Evolutionary conservation across 2,888 invertebrate genomes (phyloP).

Genomic region (Campoplex nolae): DNA sequence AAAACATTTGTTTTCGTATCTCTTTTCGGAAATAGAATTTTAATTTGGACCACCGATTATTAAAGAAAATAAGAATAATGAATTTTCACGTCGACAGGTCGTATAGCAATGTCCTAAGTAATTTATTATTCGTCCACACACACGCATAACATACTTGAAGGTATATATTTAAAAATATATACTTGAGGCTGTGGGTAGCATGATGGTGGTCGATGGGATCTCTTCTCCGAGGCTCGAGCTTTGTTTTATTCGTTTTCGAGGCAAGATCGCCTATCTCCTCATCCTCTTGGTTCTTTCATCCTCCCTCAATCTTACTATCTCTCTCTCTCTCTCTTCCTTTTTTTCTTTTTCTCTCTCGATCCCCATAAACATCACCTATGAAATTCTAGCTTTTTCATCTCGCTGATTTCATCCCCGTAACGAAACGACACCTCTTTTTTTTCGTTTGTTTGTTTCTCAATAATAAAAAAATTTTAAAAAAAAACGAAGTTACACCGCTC

Average conservation of each 20-base stretch:
- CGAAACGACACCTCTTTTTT: conserved; percentile 30
- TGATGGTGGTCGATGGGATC: conserved; percentile 52
- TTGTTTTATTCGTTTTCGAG: conserved; percentile 51
- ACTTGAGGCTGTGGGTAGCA: background rate
- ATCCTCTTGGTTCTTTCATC: conserved; percentile 41
- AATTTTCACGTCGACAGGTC: conserved; percentile 53
- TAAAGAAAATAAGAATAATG: conserved; percentile 45
- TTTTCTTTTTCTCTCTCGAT: conserved; percentile 16
- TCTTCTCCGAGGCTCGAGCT: conserved; percentile 38
- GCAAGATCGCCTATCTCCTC: conserved; percentile 46
- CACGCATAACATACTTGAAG: background rate
- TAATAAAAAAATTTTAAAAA: background rate
- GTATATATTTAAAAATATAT: background rate
- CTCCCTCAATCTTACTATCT: conserved; percentile 21
- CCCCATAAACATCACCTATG: conserved; percentile 36
- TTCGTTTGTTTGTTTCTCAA: background rate
- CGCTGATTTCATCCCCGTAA: conserved; percentile 35
- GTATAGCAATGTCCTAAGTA: conserved; percentile 53
- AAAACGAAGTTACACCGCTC: too few relatives aligned
- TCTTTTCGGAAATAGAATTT: background rate
- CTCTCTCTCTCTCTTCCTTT: background rate
- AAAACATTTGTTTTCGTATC: background rate
- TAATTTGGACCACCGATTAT: conserved; percentile 11
- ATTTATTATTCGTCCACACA: conserved; percentile 59
- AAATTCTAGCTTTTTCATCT: conserved; percentile 47